phyloP scores from a whole-genome alignment of 1,140 invertebrate species.

The Philopotamus ludificatus region DNA sequence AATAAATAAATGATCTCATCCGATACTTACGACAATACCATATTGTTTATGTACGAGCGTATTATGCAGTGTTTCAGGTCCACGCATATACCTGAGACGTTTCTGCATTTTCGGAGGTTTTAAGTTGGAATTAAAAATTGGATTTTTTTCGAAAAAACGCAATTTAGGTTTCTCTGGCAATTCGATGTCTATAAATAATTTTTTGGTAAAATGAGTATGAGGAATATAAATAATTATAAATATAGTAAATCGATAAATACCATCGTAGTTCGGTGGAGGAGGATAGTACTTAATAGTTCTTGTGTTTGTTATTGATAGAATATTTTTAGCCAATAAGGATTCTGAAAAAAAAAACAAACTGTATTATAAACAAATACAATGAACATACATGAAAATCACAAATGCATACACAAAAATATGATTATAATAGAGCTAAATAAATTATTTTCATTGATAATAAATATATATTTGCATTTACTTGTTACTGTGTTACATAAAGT shows the following conservation, averaged over 20 bases:
- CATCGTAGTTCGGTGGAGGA: conserved; percentile 59
- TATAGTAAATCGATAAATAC: no score
- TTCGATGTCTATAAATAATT: conserved; percentile 15
- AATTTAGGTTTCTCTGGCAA: conserved; percentile 72
- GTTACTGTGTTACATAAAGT: conserved; percentile 6
- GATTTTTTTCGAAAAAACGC: conserved; percentile 68
- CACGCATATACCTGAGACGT: conserved; percentile 77
- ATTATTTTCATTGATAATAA: background rate
- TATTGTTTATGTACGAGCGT: conserved; percentile 84
- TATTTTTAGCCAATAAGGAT: no score
- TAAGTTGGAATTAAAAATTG: conserved; percentile 63
- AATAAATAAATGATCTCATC: background rate
- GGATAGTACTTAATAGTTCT: conserved; percentile 60
- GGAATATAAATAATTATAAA: background rate
- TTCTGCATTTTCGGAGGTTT: conserved; percentile 83
- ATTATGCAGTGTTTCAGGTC: conserved; percentile 84
- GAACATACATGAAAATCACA: background rate
- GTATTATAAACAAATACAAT: no score
- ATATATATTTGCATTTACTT: conserved; percentile 8
- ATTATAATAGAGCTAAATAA: background rate
- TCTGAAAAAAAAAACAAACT: no score
- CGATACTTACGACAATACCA: conserved; percentile 85
- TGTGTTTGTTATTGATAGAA: no score
- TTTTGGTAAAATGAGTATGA: background rate
- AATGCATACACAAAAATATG: background rate